Evolutionary conservation across 2,797 vertebrate species (phyloP), one percentile per base, ranked within the genome.

Genomic region (Eremophila alpestris): DNA sequence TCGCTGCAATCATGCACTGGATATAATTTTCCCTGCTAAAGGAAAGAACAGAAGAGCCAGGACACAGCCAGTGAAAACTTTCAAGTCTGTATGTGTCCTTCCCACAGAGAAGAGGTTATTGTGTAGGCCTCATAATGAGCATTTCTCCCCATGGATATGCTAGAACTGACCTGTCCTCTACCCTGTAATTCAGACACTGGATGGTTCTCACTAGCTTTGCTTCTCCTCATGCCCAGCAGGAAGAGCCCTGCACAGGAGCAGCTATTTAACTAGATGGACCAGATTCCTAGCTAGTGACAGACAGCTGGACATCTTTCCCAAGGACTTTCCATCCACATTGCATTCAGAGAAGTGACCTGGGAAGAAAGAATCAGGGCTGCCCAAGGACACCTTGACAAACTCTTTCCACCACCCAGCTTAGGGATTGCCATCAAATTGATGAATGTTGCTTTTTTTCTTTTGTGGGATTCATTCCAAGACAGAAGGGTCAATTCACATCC

Each of bases 91-190:
- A 3, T n/a, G 14, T 43, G 9, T 26, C 18, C n/a, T 58, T 62
- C 10, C 58, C 24, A 60, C 46, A 48, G 52, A 80, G 32, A 41
- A 48, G 24, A 75, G 11, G 13, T 40, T 71, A 13, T 30, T 27
- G 22, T 30, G 16, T 23, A 60, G 13, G 20, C 27, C 34, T 54
- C 24, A 32, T 17, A 51, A n/a, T 0, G 0, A 65, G 2, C 63
- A n/a, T 70, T 87, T 48, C 45, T 75, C 48, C 59, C 12, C 24
- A 2, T 0, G 3, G 52, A 45, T 56, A 30, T 2, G 1, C 43
- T 76, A 24, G 48, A 75, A 65, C 59, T 45, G 40, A 49, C 18
- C 40, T 24, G 11, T 58, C 56, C 24, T 65, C 40, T n/a, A 40
- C 27, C 4, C 11, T 40, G 4, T 93, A 48, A 77, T 40, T 82